Conservation (phyloP, 2,888 invertebrate genomes). For the Glyphotaelius pellucidus region DNA sequence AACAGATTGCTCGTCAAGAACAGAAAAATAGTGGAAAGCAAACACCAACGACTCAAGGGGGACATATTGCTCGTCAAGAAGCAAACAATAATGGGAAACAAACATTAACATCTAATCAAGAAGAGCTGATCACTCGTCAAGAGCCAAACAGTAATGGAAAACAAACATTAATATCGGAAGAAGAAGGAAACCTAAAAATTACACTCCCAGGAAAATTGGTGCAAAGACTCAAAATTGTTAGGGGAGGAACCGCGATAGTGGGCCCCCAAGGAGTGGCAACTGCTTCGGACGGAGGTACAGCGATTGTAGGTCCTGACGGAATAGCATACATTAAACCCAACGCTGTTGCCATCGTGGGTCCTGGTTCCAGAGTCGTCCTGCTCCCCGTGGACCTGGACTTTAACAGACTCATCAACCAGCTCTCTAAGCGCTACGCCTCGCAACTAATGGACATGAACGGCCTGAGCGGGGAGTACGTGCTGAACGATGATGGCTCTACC, state of each 20-base stretch:
- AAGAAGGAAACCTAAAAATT: constrained; percentile 3
- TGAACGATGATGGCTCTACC: constrained; percentile 70
- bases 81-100: not conserved
- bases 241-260: constrained; percentile 88
- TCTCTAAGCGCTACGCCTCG: constrained; percentile 66
- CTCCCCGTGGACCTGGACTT: constrained; percentile 81
- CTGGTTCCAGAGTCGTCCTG: constrained; percentile 84
- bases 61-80: not conserved
- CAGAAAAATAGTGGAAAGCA: not conserved
- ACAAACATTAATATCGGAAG: not conserved
- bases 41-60: not conserved
- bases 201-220: constrained; percentile 19
- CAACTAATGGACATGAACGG: constrained; percentile 63
- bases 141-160: not conserved
- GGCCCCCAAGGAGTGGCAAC: constrained; percentile 90
- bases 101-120: not conserved
- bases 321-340: constrained; percentile 86
- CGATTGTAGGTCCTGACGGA: constrained; percentile 88
- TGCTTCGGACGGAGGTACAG: constrained; percentile 87
- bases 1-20: not conserved
- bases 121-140: not conserved
- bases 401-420: constrained; percentile 74
- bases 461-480: constrained; percentile 59
- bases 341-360: constrained; percentile 86
- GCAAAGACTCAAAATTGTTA: constrained; percentile 75